A percentile compares a stretch with the other conserved stretches of the same genome.
phyloP scores from a whole-genome alignment of 2,113 vertebrate genomes.

The Epinephelus cyanopodus region DNA sequence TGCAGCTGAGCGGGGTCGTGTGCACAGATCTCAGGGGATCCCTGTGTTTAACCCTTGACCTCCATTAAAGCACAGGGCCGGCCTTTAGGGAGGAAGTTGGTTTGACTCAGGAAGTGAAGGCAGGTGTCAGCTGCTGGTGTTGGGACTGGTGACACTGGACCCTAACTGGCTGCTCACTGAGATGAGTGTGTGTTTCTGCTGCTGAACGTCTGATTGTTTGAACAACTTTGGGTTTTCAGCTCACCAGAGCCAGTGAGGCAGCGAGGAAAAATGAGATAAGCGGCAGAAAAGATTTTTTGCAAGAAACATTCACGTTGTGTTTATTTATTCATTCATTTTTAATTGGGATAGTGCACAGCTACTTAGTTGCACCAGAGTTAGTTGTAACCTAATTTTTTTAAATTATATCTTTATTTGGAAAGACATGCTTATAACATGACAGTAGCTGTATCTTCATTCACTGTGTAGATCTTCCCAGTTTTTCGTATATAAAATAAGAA shows the following conservation, averaged over 20 bases:
- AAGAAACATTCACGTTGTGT: too few relatives aligned
- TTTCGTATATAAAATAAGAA: too few relatives aligned
- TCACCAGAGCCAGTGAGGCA: background rate
- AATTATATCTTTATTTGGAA: too few relatives aligned
- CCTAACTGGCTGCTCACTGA: background rate
- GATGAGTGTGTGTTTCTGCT: background rate
- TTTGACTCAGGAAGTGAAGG: conserved; percentile 58
- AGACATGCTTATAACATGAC: too few relatives aligned
- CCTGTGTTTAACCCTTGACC: conserved; percentile 70
- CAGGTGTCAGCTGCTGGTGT: conserved; percentile 76
- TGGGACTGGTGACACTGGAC: conserved; percentile 46
- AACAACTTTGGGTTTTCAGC: background rate
- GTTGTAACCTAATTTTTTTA: too few relatives aligned
- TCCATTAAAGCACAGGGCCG: conserved; percentile 37
- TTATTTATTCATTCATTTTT: too few relatives aligned
- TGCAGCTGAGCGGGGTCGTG: conserved; percentile 25
- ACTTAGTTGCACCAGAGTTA: too few relatives aligned
- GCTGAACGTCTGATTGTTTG: background rate
- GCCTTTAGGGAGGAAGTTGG: conserved; percentile 55
- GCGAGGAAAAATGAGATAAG: background rate
- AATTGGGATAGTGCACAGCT: too few relatives aligned
- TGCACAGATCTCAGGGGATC: conserved; percentile 36
- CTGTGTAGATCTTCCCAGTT: too few relatives aligned
- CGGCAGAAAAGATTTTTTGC: too few relatives aligned
- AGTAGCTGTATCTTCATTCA: too few relatives aligned